These are phyloP conservation scores for Mylabris phalerata DNA, from an alignment of 1,140 invertebrate species.

Conservation along the genomic window DNA sequence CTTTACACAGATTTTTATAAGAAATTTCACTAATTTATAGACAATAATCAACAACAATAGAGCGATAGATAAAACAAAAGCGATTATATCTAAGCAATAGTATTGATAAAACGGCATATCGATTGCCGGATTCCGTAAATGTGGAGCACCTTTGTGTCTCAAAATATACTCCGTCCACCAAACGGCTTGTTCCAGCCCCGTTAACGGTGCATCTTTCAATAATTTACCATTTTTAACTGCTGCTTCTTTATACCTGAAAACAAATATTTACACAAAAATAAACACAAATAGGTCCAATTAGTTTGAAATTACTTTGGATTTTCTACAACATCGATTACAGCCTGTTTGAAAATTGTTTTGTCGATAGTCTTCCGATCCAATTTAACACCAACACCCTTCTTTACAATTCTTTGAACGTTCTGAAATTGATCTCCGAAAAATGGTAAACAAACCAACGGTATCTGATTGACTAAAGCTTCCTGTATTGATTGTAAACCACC, in stretches of 20 bases:
- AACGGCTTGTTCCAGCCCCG: conserved; percentile 41
- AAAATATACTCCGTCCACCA: conserved; percentile 50
- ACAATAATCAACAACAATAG: not conserved
- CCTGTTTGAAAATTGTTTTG: conserved; percentile 19
- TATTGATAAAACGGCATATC: conserved; percentile 44
- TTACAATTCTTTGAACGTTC: conserved; percentile 26
- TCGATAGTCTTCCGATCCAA: conserved; percentile 7
- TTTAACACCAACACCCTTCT: conserved; percentile 1
- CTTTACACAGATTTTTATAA: not conserved
- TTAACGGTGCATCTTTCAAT: conserved; percentile 36
- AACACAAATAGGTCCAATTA: not conserved
- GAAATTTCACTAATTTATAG: not conserved
- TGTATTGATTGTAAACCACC: conserved; percentile 44
- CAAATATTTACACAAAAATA: not conserved
- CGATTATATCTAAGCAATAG: conserved; percentile 44
- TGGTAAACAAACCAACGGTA: conserved; percentile 44
- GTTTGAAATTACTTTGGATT: conserved; percentile 11
- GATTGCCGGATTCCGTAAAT: conserved; percentile 35
- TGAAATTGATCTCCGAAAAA: conserved; percentile 32
- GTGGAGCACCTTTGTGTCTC: conserved; percentile 40
- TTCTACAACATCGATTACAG: conserved; percentile 21
- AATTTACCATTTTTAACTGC: conserved; percentile 24
- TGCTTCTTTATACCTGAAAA: conserved; percentile 29
- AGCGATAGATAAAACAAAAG: conserved; percentile 23
- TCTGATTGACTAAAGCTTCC: conserved; percentile 42